Evolutionary conservation across 2,888 invertebrate species (phyloP), one percentile per base, ranked within the genome.

Genomic region (Nomada ferruginata): DNA sequence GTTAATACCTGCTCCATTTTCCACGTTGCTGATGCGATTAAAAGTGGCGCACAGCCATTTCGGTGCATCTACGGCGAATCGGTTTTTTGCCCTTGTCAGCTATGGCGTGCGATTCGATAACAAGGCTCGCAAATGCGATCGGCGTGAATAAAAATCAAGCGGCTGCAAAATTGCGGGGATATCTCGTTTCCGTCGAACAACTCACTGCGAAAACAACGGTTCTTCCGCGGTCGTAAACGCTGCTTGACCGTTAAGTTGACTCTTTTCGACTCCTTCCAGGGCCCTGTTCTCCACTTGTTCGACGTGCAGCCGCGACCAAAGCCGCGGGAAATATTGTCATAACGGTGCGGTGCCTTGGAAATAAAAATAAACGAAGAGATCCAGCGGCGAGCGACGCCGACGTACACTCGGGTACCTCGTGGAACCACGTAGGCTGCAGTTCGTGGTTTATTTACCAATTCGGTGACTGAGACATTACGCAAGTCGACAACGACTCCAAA

Each of bases 241-340:
- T 73, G 78, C 69, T 65, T 82, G 68, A 87, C 87, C 87, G 87
- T 87, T 87, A 87, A 85, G 74, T 83, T 44, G 60, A 73, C 87
- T 87, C 76, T 74, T 82, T 75, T 79, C 59, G 52, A 44, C 74
- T 60, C 53, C 18, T 60, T 76, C 74, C 9, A 9, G 9, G 1
- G 15, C 29, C 79, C 26, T 18, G 53, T 44, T 72, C 57, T 63
- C 26, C 36, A 5, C 20, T 52, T n/a, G 9, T 15, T 0, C 1
- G 15, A 0, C 18, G 20, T n/a, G 3, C n/a, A n/a, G 9, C 11
- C 52, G 18, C 66, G 15, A 50, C 44, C 42, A 52, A 26, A 69
- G 9, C 36, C 61, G 20, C 44, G 53, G 23, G 61, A 66, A 81
- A 69, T 64, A 81, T 73, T 61, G 23, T 55, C 81, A 60, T 61